phyloP scores from a whole-genome alignment of 2,888 invertebrate species.

The Metallyticus violacea region DNA sequence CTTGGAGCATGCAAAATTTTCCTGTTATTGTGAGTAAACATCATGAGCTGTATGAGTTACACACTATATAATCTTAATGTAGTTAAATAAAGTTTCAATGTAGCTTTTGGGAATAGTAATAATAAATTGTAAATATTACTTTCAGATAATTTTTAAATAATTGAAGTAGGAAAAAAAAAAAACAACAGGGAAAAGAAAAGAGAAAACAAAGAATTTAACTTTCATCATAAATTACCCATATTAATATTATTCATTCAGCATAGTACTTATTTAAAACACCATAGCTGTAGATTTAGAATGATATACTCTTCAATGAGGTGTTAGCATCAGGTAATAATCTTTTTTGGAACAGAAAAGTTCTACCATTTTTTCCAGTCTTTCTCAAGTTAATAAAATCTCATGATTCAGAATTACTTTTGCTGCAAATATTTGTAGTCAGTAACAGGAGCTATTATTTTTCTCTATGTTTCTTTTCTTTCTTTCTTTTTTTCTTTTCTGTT shows the following conservation, averaged over 20 bases:
- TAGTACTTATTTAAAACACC: too few species aligned
- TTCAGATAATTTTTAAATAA: neutral
- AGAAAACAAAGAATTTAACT: neutral
- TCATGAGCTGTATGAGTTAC: neutral
- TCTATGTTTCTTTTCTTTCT: constrained; percentile 24
- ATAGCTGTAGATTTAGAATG: too few species aligned
- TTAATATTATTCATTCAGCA: neutral
- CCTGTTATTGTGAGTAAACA: constrained; percentile 3
- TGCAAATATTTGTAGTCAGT: neutral
- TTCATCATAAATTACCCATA: neutral
- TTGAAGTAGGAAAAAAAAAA: neutral
- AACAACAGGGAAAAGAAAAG: neutral
- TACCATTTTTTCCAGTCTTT: neutral
- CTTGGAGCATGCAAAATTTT: constrained; percentile 22
- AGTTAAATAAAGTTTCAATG: neutral
- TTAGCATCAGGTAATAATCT: too few species aligned
- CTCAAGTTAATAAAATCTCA: neutral
- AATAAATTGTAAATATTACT: neutral
- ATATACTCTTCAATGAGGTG: neutral
- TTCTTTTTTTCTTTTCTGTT: constrained; percentile 29
- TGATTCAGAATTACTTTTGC: neutral
- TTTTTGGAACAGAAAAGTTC: neutral
- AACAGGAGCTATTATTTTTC: constrained; percentile 21
- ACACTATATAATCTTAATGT: neutral
- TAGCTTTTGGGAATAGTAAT: neutral